phyloP scores from a whole-genome alignment of 2,113 vertebrate species.

The Syngnathus floridae region DNA sequence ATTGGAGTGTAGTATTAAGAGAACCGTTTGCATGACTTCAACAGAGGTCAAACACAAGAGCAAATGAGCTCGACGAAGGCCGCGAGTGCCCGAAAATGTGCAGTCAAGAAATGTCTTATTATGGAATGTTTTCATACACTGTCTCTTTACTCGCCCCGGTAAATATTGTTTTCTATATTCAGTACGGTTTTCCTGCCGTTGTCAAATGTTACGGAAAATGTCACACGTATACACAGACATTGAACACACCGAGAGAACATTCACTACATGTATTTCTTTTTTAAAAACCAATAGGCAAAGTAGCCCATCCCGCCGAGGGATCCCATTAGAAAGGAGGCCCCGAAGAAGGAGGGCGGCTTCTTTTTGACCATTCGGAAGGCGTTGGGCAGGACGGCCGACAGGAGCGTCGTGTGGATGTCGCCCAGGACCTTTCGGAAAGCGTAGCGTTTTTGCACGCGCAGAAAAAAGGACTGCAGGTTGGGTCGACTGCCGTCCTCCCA shows the following conservation, averaged over 20 bases:
- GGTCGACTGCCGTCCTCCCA: slow-evolving; percentile 97
- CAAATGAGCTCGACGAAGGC: slow-evolving; percentile 50
- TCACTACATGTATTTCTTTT: slow-evolving; percentile 99
- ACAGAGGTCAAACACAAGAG: slow-evolving; percentile 13
- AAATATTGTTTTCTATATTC: slow-evolving; percentile 76
- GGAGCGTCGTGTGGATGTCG: slow-evolving; percentile 94
- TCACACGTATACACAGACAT: slow-evolving; percentile 88
- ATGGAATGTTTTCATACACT: slow-evolving; percentile 86
- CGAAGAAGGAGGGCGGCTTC: slow-evolving; percentile 98
- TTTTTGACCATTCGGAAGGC: slow-evolving; percentile 98
- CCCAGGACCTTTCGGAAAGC: slow-evolving; percentile 97
- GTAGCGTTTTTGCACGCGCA: slow-evolving; percentile 93
- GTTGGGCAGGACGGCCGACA: slow-evolving; percentile 94
- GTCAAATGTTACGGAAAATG: slow-evolving; percentile 81
- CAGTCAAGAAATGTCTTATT: slow-evolving; percentile 77
- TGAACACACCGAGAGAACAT: slow-evolving; percentile 74
- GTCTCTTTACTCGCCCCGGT: slow-evolving; percentile 64
- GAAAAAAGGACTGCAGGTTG: slow-evolving; percentile 94
- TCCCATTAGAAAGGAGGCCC: slow-evolving; percentile 98
- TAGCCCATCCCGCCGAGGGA: slow-evolving; percentile 98
- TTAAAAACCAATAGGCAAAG: slow-evolving; percentile 99
- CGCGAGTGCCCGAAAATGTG: slow-evolving; percentile 67
- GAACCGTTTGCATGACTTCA: slow-evolving; percentile 41
- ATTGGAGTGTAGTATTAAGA: slow-evolving; percentile 18
- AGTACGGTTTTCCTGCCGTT: slow-evolving; percentile 70